Conservation (phyloP, 2,113 vertebrate species). For the Parotia lawesii region DNA sequence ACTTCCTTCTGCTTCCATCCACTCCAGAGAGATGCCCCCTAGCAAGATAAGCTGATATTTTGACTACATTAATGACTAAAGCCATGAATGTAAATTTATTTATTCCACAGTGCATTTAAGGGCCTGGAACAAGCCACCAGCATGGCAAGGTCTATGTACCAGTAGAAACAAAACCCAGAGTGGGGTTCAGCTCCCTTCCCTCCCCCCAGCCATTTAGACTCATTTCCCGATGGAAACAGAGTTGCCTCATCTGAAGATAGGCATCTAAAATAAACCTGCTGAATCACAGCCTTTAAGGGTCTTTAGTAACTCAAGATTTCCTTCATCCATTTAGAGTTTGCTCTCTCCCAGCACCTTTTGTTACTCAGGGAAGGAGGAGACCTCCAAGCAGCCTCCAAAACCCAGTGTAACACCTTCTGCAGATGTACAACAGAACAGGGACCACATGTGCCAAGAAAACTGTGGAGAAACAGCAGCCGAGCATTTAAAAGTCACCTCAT, state of each 20-base stretch:
- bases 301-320: neutral
- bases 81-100: neutral
- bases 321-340: neutral
- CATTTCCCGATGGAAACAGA: neutral
- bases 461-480: neutral
- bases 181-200: neutral
- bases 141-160: neutral
- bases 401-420: rapidly evolving
- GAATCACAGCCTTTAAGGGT: neutral
- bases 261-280: neutral
- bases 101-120: neutral
- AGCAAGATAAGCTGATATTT: neutral
- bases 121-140: neutral
- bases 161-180: neutral
- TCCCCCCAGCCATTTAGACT: neutral
- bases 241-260: neutral
- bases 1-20: neutral
- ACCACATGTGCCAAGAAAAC: neutral
- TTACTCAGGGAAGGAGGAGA: neutral
- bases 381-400: neutral
- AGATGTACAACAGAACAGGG: neutral
- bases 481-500: neutral
- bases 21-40: neutral
- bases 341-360: neutral
- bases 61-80: neutral